These are phyloP conservation scores for Argya squamiceps DNA, from an alignment of 2,797 vertebrate species.

Conservation along the genomic window DNA sequence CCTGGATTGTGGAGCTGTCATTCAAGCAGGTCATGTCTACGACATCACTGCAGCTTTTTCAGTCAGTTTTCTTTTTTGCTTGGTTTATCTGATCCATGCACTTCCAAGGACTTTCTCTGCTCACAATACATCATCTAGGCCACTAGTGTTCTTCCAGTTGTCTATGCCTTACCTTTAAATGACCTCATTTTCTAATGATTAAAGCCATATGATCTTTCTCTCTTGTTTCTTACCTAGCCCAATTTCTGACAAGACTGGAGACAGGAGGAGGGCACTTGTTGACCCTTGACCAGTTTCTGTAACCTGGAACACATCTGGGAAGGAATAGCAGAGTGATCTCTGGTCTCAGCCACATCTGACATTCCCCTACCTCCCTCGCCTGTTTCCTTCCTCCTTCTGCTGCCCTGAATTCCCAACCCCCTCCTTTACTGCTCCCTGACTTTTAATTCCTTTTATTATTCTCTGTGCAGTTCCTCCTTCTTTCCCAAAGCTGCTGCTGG, in stretches of 20 bases:
- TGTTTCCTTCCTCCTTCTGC: background rate
- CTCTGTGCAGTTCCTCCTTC: background rate
- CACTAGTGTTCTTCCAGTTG: background rate
- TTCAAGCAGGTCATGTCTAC: background rate
- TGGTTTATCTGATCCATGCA: background rate
- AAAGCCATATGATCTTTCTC: background rate
- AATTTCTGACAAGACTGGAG: background rate
- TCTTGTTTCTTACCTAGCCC: background rate
- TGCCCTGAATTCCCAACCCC: background rate
- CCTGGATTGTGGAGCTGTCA: background rate
- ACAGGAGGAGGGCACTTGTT: background rate
- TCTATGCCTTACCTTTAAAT: background rate
- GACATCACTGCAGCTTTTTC: background rate
- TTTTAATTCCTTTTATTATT: background rate
- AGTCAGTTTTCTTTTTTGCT: background rate
- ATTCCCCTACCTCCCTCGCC: background rate
- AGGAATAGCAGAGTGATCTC: background rate
- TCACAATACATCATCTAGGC: background rate
- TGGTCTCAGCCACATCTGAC: background rate
- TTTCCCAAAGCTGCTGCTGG: background rate
- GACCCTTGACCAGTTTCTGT: background rate
- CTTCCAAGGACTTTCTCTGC: background rate
- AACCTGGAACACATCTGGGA: slow-evolving; percentile 23
- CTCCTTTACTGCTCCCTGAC: background rate
- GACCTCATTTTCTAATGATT: background rate